Conservation (phyloP, 2,888 invertebrate species). For the Mermis nigrescens region DNA sequence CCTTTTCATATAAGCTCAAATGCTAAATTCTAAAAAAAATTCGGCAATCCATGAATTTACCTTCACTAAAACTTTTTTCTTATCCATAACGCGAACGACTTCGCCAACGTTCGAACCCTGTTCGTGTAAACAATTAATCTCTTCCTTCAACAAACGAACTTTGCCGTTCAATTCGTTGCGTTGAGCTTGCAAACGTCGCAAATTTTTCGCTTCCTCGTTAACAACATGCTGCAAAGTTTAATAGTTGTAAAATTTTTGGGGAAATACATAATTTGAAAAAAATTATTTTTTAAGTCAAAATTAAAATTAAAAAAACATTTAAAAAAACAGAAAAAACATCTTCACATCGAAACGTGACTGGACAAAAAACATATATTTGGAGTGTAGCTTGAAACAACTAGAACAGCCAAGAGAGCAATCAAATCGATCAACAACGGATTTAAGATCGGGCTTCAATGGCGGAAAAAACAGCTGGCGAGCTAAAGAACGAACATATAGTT, state of each 20-base stretch:
- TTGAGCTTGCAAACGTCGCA: constrained; percentile 87
- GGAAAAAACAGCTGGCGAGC: too few relatives aligned
- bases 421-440: too few relatives aligned
- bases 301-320: too few relatives aligned
- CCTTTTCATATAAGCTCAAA: neutral
- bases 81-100: constrained; percentile 98
- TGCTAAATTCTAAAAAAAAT: constrained; percentile 1
- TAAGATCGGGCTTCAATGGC: too few relatives aligned
- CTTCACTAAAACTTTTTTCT: constrained; percentile 95
- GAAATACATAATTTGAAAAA: constrained; percentile 2
- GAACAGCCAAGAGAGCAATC: too few relatives aligned
- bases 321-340: too few relatives aligned
- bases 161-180: constrained; percentile 96
- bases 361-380: too few relatives aligned
- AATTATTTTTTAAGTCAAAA: constrained; percentile 13
- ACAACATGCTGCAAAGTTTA: constrained; percentile 56
- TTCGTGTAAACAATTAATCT: constrained; percentile 75
- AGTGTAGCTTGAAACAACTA: too few relatives aligned
- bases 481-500: too few relatives aligned
- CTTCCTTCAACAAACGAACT: constrained; percentile 90
- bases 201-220: constrained; percentile 90
- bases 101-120: constrained; percentile 99
- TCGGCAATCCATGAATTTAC: too few relatives aligned
- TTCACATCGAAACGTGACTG: too few relatives aligned
- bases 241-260: neutral